Percentiles rank a stretch among this genome's conserved stretches.
These are phyloP conservation scores for Ictalurus furcatus DNA, from an alignment of 2,113 vertebrate genomes.

Conservation along the genomic window DNA sequence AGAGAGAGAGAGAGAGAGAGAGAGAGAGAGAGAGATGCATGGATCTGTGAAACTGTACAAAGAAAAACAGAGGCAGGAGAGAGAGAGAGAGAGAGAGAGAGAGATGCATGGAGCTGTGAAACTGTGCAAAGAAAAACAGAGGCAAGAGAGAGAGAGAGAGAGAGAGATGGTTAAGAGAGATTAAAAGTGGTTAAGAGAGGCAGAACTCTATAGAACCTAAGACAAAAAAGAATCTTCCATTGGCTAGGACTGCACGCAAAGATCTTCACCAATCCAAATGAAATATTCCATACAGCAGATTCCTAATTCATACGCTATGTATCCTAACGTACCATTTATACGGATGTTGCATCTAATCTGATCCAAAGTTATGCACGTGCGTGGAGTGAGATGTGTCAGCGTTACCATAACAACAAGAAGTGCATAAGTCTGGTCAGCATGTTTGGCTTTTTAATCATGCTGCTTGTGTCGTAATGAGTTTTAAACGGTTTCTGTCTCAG, in stretches of 20 bases:
- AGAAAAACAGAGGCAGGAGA: too few relatives aligned
- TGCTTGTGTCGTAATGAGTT: background rate
- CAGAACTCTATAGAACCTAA: background rate
- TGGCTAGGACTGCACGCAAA: background rate
- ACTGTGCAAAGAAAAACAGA: slow-evolving; percentile 21
- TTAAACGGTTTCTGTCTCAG: background rate
- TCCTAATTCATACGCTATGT: background rate
- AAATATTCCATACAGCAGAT: background rate
- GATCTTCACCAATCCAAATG: background rate
- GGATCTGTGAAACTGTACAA: too few relatives aligned
- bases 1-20: too few relatives aligned
- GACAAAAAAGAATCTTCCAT: background rate
- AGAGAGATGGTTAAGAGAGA: background rate
- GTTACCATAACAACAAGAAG: slow-evolving; percentile 16
- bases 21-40: too few relatives aligned
- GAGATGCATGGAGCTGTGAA: background rate
- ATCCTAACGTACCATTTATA: background rate
- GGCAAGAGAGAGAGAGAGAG: background rate
- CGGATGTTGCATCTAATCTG: background rate
- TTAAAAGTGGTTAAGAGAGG: background rate
- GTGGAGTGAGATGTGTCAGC: background rate
- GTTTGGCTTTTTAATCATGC: slow-evolving; percentile 3
- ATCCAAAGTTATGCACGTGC: background rate
- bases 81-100: background rate
- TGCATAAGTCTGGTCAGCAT: background rate